Evolutionary conservation across 2,113 vertebrate genomes (phyloP).

Genomic region (Heloderma charlesbogerti): DNA sequence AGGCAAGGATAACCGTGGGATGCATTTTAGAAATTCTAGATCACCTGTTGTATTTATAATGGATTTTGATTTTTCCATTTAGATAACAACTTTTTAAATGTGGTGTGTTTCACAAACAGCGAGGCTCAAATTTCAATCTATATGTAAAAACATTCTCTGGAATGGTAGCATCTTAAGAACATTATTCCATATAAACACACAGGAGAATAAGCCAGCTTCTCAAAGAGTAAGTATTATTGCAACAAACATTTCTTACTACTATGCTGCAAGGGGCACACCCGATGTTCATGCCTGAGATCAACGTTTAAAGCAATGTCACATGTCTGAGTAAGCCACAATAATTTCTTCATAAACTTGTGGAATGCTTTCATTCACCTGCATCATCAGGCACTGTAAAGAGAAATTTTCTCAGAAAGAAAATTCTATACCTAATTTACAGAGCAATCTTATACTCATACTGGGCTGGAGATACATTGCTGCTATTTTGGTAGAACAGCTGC

Average conservation of each 20-base stretch:
- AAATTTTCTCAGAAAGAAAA: slow-evolving; percentile 38
- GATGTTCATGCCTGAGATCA: slow-evolving; percentile 27
- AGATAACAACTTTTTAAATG: not conserved
- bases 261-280: not conserved
- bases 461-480: not conserved
- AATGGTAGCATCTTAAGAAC: not conserved
- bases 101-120: not conserved
- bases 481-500: not conserved
- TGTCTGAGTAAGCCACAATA: slow-evolving; percentile 37
- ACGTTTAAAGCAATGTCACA: slow-evolving; percentile 39
- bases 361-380: slow-evolving; percentile 39
- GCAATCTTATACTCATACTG: not conserved
- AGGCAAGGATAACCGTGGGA: not conserved
- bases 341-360: slow-evolving; percentile 35
- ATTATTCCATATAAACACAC: not conserved
- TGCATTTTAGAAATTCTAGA: accelerated
- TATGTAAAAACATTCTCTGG: not conserved
- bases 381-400: slow-evolving; percentile 23
- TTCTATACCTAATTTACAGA: slow-evolving; percentile 45
- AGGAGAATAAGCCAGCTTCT: not conserved
- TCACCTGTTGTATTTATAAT: not conserved
- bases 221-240: slow-evolving; percentile 32
- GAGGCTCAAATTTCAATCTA: not conserved
- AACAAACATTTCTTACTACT: slow-evolving; percentile 14
- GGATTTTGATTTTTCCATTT: not conserved